A percentile compares a stretch with the other conserved stretches of the same genome.
Evolutionary conservation across 2,113 vertebrate genomes (phyloP).

Genomic region (Paedocypris sp.): DNA sequence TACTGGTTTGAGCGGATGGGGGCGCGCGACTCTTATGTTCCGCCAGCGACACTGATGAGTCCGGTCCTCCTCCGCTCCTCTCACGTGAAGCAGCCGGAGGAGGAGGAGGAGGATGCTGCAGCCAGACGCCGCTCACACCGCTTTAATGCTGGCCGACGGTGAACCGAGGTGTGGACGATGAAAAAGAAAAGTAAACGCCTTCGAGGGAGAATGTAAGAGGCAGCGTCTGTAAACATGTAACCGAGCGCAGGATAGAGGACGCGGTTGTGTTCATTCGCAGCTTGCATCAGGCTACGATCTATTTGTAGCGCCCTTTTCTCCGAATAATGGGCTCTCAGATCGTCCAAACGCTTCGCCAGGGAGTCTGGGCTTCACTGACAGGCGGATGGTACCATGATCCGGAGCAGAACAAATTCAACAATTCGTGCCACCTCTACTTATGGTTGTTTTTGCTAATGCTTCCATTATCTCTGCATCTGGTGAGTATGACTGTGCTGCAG

Average conservation of each 20-base stretch:
- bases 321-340: slow-evolving; percentile 76
- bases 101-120: slow-evolving; percentile 23
- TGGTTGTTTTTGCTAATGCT: slow-evolving; percentile 88
- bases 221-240: slow-evolving; percentile 29
- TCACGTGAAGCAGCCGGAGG: neutral
- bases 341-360: slow-evolving; percentile 81
- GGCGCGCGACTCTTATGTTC: neutral
- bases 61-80: neutral
- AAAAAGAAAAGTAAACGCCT: slow-evolving; percentile 12
- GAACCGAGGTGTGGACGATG: slow-evolving; percentile 2
- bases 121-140: neutral
- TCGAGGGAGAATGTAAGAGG: neutral
- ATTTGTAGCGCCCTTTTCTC: slow-evolving; percentile 50
- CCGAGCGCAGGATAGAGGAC: slow-evolving; percentile 22
- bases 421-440: slow-evolving; percentile 90
- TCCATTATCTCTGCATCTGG: slow-evolving; percentile 85
- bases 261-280: slow-evolving; percentile 22
- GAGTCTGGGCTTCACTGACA: slow-evolving; percentile 89
- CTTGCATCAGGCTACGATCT: slow-evolving; percentile 36
- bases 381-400: slow-evolving; percentile 95
- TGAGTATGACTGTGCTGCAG: slow-evolving; percentile 55
- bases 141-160: slow-evolving; percentile 1
- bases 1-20: neutral
- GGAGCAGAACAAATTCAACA: slow-evolving; percentile 90
- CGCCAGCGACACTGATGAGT: slow-evolving; percentile 4